These are phyloP conservation scores for Grus americana DNA, from an alignment of 2,113 vertebrate genomes.

Conservation along the genomic window DNA sequence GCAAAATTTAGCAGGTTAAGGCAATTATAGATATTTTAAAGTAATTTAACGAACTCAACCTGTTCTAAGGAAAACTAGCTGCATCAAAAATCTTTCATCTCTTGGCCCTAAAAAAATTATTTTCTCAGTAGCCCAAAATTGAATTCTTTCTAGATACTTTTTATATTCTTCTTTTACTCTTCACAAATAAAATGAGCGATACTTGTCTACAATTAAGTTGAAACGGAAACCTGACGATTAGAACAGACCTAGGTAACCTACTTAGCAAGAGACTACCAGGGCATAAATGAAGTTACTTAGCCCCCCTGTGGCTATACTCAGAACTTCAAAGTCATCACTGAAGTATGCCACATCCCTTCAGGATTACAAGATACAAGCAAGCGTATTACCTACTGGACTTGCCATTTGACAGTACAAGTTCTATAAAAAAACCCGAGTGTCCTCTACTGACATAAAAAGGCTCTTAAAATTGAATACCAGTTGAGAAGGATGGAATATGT, in stretches of 20 bases:
- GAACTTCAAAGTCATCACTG: neutral
- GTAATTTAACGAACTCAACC: neutral
- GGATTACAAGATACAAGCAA: neutral
- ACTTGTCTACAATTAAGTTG: neutral
- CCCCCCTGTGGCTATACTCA: slow-evolving; percentile 23
- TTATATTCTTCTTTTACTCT: neutral
- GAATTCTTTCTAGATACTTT: neutral
- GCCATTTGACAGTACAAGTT: neutral
- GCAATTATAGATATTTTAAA: neutral
- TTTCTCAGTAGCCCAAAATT: neutral
- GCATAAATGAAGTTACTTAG: neutral
- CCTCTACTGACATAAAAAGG: neutral
- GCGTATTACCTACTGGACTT: neutral
- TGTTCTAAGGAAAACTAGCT: neutral
- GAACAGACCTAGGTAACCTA: neutral
- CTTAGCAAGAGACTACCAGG: neutral
- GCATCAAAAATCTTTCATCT: neutral
- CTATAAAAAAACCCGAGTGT: neutral
- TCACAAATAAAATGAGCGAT: neutral
- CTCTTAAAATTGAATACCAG: neutral
- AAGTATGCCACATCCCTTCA: neutral
- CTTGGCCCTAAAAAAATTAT: accelerated
- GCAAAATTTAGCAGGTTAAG: neutral
- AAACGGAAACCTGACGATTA: neutral
- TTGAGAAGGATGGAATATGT: neutral